Base-by-base conservation (phyloP, 2,888 invertebrate species). In the Atherix ibis region DNA sequence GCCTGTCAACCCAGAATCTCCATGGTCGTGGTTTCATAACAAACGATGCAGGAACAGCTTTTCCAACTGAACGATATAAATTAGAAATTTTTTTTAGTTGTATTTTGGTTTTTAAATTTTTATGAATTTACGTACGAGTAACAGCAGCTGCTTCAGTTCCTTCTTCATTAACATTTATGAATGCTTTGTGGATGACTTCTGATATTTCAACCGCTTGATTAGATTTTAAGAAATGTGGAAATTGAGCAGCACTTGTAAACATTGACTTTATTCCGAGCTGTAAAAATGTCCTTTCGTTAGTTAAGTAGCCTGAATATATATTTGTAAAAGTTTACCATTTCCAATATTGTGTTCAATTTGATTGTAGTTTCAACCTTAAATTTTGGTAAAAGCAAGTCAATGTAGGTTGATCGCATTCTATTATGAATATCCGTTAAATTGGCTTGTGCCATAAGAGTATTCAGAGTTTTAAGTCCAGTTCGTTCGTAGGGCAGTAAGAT, bases 111-210 rank as follows among this genome's bases (percentile, higher is more conserved):
- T n/a, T n/a, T n/a, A n/a, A n/a, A n/a, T n/a, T n/a, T n/a, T n/a
- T n/a, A n/a, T n/a, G n/a, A n/a, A n/a, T n/a, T 10, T 2, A 63
- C 72, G 68, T 61, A 81, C 81, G 78, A 34, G 84, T 83, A 12
- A 81, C 83, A 3, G 85, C 82, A 27, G 85, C 77, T 1, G 83
- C 81, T 51, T 85, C 87, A 2, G 82, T 79, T 0, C 89, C 89
- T 50, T 85, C 79, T 53, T 89, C 89, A 53, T 84, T 80, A 0
- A 89, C 80, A 49, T 83, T 80, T 45, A 89, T 76, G 48, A 78
- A 82, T 1, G 84, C 79, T 53, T 88, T 88, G 51, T 89, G 88
- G 2, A 84, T 54, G 3, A 78, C 77, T 50, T 79, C 72, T n/a
- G n/a, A n/a, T n/a, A n/a, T n/a, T n/a, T n/a, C n/a, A n/a, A n/a